Percentiles rank a stretch among this genome's conserved stretches.
Evolutionary conservation across 2,797 vertebrate species (phyloP).

Genomic region (Poeciliopsis paucimaculata): DNA sequence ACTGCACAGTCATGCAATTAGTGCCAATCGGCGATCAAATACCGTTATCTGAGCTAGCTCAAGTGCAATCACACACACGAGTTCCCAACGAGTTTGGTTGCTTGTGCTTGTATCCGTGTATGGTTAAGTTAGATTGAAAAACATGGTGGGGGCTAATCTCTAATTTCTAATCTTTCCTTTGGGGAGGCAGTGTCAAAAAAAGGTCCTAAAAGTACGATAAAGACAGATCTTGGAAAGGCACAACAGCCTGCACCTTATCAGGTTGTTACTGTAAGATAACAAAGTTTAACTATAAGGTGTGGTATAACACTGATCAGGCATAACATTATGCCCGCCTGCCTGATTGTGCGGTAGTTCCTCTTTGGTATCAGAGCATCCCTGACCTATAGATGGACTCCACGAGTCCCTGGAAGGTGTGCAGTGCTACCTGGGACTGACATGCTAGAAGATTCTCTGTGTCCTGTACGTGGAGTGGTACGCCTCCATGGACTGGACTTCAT

Average conservation of each 20-base stretch:
- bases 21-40: conserved; percentile 42
- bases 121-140: conserved; percentile 25
- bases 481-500: background rate
- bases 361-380: background rate
- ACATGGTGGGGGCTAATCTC: background rate
- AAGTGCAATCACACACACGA: conserved; percentile 22
- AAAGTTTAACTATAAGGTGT: conserved; percentile 41
- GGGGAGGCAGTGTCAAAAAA: conserved; percentile 5
- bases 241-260: conserved; percentile 3
- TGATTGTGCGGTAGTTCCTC: background rate
- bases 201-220: background rate
- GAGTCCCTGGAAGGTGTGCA: background rate
- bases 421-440: background rate
- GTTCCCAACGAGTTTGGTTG: conserved; percentile 1
- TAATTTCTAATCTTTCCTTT: conserved; percentile 1
- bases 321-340: background rate
- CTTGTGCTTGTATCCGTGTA: conserved; percentile 6
- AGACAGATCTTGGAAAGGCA: conserved; percentile 5
- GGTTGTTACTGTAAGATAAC: conserved; percentile 30
- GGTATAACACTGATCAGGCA: background rate
- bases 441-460: background rate
- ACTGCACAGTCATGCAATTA: conserved; percentile 42
- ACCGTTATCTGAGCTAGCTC: conserved; percentile 26
- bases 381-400: background rate
- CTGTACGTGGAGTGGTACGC: background rate